Conservation (phyloP, 2,797 vertebrate genomes). For the Arremon brunneinucha region DNA sequence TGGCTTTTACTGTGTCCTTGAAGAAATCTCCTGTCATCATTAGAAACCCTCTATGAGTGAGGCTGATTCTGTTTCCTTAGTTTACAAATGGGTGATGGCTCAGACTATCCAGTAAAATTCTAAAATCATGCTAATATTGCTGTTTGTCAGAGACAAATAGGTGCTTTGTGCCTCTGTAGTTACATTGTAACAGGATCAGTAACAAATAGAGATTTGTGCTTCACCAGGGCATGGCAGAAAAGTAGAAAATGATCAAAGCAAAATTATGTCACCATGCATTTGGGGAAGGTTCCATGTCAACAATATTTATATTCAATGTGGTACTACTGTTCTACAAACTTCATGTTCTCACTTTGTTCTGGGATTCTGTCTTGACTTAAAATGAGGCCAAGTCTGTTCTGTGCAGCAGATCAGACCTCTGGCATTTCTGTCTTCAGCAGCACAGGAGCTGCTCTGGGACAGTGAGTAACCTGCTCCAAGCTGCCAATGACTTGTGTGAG, state of each 20-base stretch:
- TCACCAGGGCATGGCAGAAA: neutral
- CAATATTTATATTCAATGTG: neutral
- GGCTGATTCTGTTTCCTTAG: neutral
- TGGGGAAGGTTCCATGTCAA: neutral
- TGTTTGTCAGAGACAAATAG: neutral
- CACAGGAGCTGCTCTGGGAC: neutral
- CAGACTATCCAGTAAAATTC: neutral
- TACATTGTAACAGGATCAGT: neutral
- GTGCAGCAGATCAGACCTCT: neutral
- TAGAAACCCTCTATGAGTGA: neutral
- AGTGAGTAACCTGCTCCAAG: fast-evolving
- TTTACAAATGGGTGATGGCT: neutral
- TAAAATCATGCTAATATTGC: neutral
- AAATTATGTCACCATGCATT: neutral
- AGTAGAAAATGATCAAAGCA: neutral
- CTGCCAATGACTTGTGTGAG: neutral
- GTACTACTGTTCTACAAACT: neutral
- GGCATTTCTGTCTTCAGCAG: neutral
- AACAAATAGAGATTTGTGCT: neutral
- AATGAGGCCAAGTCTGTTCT: neutral
- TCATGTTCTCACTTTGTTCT: neutral
- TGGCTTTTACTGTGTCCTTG: neutral
- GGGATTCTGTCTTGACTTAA: neutral
- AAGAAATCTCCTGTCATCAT: neutral
- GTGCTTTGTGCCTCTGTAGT: neutral